Evolutionary conservation across 2,888 invertebrate genomes (phyloP), one percentile per base, ranked within the genome.

Genomic region (Rosalia funebris): DNA sequence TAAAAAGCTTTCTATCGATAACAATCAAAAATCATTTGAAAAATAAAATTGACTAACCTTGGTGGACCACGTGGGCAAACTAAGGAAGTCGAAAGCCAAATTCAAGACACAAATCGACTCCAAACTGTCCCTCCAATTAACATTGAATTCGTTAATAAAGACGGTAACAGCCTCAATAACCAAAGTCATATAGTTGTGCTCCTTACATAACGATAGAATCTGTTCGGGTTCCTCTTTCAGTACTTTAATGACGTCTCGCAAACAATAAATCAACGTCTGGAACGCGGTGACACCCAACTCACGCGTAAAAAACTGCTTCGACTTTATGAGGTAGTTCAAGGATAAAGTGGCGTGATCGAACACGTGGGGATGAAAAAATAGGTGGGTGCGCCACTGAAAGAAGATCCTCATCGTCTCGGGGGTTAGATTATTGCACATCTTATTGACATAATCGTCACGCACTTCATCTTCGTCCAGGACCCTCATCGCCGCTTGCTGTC

Each of bases 101-200:
- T 83, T 82, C 34, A 87, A 79, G 9, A 93, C 81, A 66, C 89
- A 89, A 60, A 90, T 84, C 0, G 91, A 88, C 82, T 93, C 92
- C 1, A 92, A 83, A 57, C 90, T 91, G 70, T 92, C 91, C 57
- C 88, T 87, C 92, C 92, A 92, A 25, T 89, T 89, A 10, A 92
- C 87, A 62, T 89, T 86, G 68, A 89, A 89, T 44, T 88, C 85
- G 59, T 88, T 87, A 2, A 92, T 88, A 39, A 91, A 81, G 0
- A 84, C 83, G 15, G 87, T 83, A 9, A 92, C 81, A 0, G 86
- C 87, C 57, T 91, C 88, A 57, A 92, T 79, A 0, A 91, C 83
- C n/a, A 71, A 87, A 84, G 65, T 87, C 87, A 64, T 42, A 17
- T 90, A 85, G 37, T 80, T 79, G 0, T 84, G 55, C 14, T 78